Conservation (phyloP, 2,888 invertebrate species). For the Orthosia gracilis region DNA sequence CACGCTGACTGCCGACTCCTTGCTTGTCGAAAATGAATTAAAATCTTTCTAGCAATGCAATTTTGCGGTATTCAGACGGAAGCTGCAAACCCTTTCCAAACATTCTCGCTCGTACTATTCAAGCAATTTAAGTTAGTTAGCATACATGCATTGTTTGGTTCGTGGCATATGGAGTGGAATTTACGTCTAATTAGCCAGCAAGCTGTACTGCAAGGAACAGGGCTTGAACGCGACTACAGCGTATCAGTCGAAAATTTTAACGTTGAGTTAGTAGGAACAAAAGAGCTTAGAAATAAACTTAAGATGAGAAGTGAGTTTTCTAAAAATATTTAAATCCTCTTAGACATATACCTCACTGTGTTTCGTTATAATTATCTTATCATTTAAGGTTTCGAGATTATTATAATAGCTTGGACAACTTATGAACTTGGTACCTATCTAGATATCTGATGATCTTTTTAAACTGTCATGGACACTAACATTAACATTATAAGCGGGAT, state of each 20-base stretch:
- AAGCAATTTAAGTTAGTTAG: slow-evolving; percentile 33
- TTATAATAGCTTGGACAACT: background rate
- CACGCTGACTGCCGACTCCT: background rate
- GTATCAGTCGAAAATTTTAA: slow-evolving; percentile 29
- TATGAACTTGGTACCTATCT: background rate
- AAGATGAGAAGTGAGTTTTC: background rate
- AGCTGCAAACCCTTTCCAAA: slow-evolving; percentile 22
- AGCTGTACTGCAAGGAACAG: slow-evolving; percentile 22
- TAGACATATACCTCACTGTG: background rate
- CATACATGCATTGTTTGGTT: slow-evolving; percentile 33
- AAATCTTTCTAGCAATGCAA: slow-evolving; percentile 3
- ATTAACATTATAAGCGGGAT: no score
- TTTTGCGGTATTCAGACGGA: slow-evolving; percentile 2
- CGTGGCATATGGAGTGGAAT: slow-evolving; percentile 47
- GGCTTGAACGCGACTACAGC: slow-evolving; percentile 1
- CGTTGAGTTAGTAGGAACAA: background rate
- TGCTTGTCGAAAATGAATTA: background rate
- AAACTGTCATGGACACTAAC: no score
- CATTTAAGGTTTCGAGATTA: background rate
- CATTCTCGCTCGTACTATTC: slow-evolving; percentile 25
- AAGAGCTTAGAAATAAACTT: background rate
- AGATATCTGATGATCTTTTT: background rate
- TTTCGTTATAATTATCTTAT: background rate
- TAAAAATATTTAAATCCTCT: background rate
- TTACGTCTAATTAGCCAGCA: slow-evolving; percentile 50